phyloP scores from a whole-genome alignment of 2,797 vertebrate genomes.

The Enteromius fasciolatus region DNA sequence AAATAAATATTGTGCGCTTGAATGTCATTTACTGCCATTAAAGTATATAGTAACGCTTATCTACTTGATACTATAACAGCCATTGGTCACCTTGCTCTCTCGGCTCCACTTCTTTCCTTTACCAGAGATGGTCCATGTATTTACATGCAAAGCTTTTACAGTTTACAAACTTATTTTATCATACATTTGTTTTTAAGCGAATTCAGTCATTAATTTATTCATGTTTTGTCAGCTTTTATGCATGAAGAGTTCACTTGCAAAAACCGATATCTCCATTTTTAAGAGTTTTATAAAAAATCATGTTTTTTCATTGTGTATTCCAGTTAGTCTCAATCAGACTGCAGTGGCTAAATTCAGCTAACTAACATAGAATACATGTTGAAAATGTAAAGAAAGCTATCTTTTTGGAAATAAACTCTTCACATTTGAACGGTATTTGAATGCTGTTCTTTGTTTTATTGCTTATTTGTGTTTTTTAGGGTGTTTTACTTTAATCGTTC shows the following conservation, averaged over 20 bases:
- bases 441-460: background rate
- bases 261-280: no score
- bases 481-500: slow-evolving; percentile 33
- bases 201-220: background rate
- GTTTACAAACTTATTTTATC: background rate
- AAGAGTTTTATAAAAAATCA: no score
- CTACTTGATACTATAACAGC: background rate
- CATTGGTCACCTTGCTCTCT: background rate
- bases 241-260: no score
- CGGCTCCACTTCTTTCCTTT: background rate
- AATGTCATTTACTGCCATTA: background rate
- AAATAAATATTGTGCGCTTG: background rate
- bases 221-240: background rate
- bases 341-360: no score
- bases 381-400: no score
- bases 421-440: background rate
- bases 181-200: background rate
- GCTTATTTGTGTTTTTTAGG: slow-evolving; percentile 7
- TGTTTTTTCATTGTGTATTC: no score
- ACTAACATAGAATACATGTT: no score
- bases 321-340: no score
- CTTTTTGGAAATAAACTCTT: no score
- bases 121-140: background rate
- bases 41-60: background rate
- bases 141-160: background rate